phyloP scores from a whole-genome alignment of 2,888 invertebrate genomes.

The Parascotia fuliginaria region DNA sequence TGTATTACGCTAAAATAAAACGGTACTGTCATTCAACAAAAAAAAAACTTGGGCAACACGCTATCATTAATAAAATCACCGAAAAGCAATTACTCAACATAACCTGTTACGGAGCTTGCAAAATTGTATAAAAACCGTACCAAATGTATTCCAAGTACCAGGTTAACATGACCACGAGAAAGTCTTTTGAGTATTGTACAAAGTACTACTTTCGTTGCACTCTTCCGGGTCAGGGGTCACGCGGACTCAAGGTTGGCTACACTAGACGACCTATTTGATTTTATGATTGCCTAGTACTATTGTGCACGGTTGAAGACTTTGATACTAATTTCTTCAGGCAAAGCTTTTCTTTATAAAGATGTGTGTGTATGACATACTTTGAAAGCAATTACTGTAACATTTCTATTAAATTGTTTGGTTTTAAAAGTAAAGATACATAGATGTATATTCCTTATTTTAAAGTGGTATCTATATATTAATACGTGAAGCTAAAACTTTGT shows the following conservation, averaged over 20 bases:
- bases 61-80: slow-evolving; percentile 20
- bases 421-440: too few relatives aligned
- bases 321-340: slow-evolving; percentile 26
- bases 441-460: too few relatives aligned
- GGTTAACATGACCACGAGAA: slow-evolving; percentile 64
- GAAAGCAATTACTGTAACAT: too few relatives aligned
- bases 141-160: slow-evolving; percentile 49
- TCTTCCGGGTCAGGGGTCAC: slow-evolving; percentile 60
- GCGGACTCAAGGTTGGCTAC: slow-evolving; percentile 55
- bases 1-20: slow-evolving; percentile 2
- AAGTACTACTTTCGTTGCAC: slow-evolving; percentile 65
- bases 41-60: not conserved
- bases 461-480: too few relatives aligned
- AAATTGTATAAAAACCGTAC: slow-evolving; percentile 26
- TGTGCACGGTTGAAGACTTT: slow-evolving; percentile 27
- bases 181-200: slow-evolving; percentile 61
- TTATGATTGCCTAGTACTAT: slow-evolving; percentile 62
- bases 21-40: slow-evolving; percentile 6
- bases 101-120: slow-evolving; percentile 31
- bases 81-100: slow-evolving; percentile 15
- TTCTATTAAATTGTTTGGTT: too few relatives aligned
- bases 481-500: too few relatives aligned
- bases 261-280: slow-evolving; percentile 60
- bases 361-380: too few relatives aligned
- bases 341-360: not conserved